Base-by-base conservation (phyloP, 2,113 vertebrate species). In the Fukomys damarensis region DNA sequence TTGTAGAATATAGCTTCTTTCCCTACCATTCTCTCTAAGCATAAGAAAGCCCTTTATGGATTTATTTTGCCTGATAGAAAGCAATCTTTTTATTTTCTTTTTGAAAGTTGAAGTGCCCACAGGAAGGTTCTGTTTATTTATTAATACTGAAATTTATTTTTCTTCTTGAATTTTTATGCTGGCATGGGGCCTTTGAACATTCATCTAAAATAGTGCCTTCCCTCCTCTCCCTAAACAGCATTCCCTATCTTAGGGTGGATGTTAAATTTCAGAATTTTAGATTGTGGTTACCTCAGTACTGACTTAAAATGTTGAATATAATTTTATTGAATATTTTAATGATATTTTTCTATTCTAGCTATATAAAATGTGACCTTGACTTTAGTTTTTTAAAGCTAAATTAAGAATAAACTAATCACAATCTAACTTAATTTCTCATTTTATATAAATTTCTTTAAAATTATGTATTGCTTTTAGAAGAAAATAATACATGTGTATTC, bases 81-180 rank as follows among this genome's bases (percentile, higher is more conserved):
- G 17, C 11, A 91, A 81, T 22, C 14, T 19, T 95, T 49, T 91
- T 95, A 72, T 74, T 86, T 20, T 1, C 30, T 91, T 77, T 81
- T 32, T 80, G 79, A 96, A 77, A 93, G 52, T 7, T 86, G 35
- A 91, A 54, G n/a, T 82, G n/a, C 43, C 56, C 54, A 86, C 32
- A 74, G 41, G 66, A 95, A 89, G 5, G 5, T 80, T 89, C 70
- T 74, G 26, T 59, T 86, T 91, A 91, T 70, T 86, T 86, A 95
- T 94, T 83, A 96, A 93, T 93, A 66, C 20, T 38, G 79, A 89
- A 89, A 95, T 79, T 70, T 92, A 63, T 63, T 86, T 14, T 66
- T 89, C 79, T 79, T 24, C 32, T 89, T 90, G 54, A 86, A 93
- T 92, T 93, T 49, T 93, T 19, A 79, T 46, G 22, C 93, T 86